Evolutionary conservation across 2,113 vertebrate genomes (phyloP).

Genomic region (Ia io): DNA sequence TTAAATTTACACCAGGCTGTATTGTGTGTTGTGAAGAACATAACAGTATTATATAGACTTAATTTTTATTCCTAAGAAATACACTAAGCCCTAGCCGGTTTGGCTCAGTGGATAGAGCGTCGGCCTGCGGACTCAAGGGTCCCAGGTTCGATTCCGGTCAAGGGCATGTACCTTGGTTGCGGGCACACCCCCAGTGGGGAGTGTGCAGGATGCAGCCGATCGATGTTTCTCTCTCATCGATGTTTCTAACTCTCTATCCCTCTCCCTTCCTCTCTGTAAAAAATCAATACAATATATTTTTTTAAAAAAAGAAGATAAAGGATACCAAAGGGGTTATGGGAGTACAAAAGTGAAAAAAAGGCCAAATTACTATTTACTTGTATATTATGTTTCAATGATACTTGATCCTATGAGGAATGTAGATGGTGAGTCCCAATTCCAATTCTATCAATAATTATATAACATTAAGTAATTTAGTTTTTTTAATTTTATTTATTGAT

Average conservation of each 20-base stretch:
- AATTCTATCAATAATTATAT: slow-evolving; percentile 1
- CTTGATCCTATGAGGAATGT: background rate
- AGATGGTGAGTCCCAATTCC: background rate
- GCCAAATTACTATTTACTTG: background rate
- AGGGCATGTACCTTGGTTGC: too few species aligned
- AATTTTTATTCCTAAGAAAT: slow-evolving; percentile 13
- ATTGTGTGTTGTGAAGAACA: background rate
- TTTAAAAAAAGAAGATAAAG: background rate
- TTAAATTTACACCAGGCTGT: background rate
- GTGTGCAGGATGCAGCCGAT: too few species aligned
- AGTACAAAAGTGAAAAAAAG: background rate
- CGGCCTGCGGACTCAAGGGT: too few species aligned
- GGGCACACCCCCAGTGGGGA: too few species aligned
- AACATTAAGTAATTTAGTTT: background rate
- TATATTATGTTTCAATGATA: background rate
- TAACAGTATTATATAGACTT: background rate
- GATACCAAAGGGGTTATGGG: background rate
- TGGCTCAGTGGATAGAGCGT: too few species aligned
- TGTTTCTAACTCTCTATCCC: too few species aligned
- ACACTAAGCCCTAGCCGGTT: too few species aligned
- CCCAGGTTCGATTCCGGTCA: too few species aligned
- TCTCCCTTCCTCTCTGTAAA: too few species aligned
- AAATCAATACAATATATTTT: too few species aligned
- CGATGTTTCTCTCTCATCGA: too few species aligned
- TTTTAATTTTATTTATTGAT: background rate